These are phyloP conservation scores for Cricetomys ansorgei DNA, from an alignment of 2,113 vertebrate species.

Conservation along the genomic window DNA sequence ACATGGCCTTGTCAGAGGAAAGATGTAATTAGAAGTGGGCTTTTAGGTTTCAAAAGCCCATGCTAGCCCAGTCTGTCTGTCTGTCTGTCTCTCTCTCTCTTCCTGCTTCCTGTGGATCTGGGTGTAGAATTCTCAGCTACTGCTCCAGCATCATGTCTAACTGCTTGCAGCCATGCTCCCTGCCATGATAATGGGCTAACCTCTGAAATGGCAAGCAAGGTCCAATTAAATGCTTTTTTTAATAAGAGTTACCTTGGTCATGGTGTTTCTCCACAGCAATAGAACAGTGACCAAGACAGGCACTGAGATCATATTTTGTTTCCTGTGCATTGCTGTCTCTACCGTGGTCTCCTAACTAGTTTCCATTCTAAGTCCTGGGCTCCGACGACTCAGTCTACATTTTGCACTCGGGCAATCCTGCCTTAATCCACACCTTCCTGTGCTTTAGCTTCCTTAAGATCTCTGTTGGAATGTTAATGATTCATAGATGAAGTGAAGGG, in stretches of 20 bases:
- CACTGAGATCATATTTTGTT: not conserved
- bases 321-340: not conserved
- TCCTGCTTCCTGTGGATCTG: not conserved
- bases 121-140: not conserved
- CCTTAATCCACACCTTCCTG: not conserved
- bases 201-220: not conserved
- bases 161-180: not conserved
- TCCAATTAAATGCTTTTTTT: not conserved
- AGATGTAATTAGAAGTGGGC: not conserved
- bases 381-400: slow-evolving; percentile 10
- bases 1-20: not conserved
- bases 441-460: not conserved
- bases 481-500: not conserved
- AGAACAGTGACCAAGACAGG: not conserved
- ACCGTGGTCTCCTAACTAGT: not conserved
- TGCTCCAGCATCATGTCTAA: not conserved
- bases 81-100: not conserved
- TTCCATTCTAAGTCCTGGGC: not conserved
- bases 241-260: not conserved
- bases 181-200: not conserved
- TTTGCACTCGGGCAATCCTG: not conserved
- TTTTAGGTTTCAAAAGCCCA: not conserved
- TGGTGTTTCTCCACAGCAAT: not conserved
- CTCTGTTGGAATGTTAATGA: not conserved
- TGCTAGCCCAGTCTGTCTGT: not conserved